Percentiles rank a stretch among this genome's conserved stretches.
phyloP scores from a whole-genome alignment of 1,140 invertebrate species.

The Heliothis virescens region DNA sequence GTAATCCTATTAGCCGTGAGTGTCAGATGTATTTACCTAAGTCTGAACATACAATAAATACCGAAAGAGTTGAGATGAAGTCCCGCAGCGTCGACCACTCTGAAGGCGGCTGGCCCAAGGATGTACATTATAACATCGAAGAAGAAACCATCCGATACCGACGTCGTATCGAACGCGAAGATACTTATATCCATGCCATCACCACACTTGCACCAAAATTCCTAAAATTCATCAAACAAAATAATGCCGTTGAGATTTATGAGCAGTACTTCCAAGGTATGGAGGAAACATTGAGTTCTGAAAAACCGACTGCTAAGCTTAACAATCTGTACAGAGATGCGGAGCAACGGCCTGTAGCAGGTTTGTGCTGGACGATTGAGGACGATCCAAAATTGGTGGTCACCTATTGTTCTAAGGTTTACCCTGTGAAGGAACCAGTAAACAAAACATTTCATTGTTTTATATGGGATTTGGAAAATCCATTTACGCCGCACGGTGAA shows the following conservation, averaged over 20 bases:
- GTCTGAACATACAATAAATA: conserved; percentile 88
- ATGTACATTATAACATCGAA: conserved; percentile 94
- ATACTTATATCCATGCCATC: conserved; percentile 94
- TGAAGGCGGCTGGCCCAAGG: conserved; percentile 99
- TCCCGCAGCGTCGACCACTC: conserved; percentile 93
- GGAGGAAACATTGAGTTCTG: conserved; percentile 87
- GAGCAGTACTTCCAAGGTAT: conserved; percentile 93
- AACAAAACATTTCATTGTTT: conserved; percentile 86
- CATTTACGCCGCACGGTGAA: conserved; percentile 90
- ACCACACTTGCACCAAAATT: conserved; percentile 89
- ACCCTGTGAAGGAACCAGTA: conserved; percentile 87
- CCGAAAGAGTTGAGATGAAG: conserved; percentile 89
- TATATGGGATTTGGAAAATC: conserved; percentile 94
- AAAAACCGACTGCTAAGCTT: conserved; percentile 89
- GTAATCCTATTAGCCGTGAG: conserved; percentile 88
- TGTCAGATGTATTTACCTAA: conserved; percentile 87
- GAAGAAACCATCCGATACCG: conserved; percentile 94
- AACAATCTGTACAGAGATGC: conserved; percentile 91
- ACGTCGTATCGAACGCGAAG: conserved; percentile 98
- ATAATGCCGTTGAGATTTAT: conserved; percentile 97
- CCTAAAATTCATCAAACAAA: conserved; percentile 95
- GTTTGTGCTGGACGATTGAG: conserved; percentile 94
- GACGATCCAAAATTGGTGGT: conserved; percentile 91
- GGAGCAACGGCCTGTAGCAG: conserved; percentile 88
- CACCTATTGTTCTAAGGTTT: conserved; percentile 90